These are phyloP conservation scores for Actinia tenebrosa DNA, from an alignment of 64 coral and sea anemone species.

Conservation along the genomic window DNA sequence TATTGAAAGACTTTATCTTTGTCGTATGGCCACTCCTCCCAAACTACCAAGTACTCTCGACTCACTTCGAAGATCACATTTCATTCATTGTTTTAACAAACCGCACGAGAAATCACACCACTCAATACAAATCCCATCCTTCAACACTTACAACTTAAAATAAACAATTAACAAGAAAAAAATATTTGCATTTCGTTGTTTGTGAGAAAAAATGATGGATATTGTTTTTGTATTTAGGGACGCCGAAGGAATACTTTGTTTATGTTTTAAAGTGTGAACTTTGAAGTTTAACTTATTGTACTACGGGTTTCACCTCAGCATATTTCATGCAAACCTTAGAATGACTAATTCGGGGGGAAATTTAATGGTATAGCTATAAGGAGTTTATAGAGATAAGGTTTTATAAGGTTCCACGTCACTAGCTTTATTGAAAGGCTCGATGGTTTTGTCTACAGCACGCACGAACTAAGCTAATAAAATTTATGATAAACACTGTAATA, in stretches of 20 bases:
- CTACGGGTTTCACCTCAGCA: not conserved
- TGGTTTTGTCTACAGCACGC: not conserved
- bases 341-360: not conserved
- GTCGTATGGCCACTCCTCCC: not conserved
- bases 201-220: not conserved
- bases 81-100: not conserved
- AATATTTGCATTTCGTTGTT: not conserved
- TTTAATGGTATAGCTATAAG: not conserved
- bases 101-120: conserved; percentile 7
- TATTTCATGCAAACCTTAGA: not conserved
- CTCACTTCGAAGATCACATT: not conserved
- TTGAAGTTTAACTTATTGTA: not conserved
- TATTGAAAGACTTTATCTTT: not conserved
- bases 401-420: not conserved
- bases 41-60: too few species aligned
- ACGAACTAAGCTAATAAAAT: not conserved
- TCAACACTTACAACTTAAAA: not conserved
- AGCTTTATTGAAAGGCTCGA: not conserved
- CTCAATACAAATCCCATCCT: not conserved
- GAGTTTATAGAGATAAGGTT: not conserved
- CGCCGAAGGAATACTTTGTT: not conserved
- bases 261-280: not conserved
- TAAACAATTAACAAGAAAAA: not conserved
- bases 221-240: not conserved
- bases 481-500: not conserved